These are phyloP conservation scores for Rhabdomys dilectus DNA, from an alignment of 2,113 vertebrate species.

Conservation along the genomic window DNA sequence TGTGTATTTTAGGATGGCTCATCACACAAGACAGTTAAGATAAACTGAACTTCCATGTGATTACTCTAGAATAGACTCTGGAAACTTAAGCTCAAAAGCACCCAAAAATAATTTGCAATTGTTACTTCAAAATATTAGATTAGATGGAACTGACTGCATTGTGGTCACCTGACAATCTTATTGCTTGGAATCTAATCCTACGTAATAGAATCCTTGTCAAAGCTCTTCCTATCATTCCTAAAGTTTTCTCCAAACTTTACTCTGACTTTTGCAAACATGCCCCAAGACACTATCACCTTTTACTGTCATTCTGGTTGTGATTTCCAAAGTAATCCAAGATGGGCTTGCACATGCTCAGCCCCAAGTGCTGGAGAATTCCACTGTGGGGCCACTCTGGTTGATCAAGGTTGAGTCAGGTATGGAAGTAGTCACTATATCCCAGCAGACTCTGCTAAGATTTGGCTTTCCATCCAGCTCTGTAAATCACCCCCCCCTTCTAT, in stretches of 20 bases:
- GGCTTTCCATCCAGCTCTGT: neutral
- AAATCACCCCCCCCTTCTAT: neutral
- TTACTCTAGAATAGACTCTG: neutral
- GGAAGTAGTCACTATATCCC: neutral
- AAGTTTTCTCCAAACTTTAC: neutral
- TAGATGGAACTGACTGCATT: neutral
- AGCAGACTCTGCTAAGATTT: neutral
- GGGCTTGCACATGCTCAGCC: neutral
- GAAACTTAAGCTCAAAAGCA: neutral
- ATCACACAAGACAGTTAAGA: neutral
- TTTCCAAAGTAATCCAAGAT: neutral
- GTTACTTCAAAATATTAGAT: neutral
- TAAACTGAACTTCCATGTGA: neutral
- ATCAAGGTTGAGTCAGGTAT: no score
- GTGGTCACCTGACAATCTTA: neutral
- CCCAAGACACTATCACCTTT: neutral
- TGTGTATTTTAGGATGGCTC: neutral
- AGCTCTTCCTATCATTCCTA: neutral
- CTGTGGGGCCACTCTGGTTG: neutral
- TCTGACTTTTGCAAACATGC: neutral
- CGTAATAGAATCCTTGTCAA: slow-evolving; percentile 7
- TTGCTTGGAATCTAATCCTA: neutral
- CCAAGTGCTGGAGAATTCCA: neutral
- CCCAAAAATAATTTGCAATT: neutral
- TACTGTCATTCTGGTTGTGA: neutral